phyloP scores from a whole-genome alignment of 2,888 invertebrate genomes.

The Agriopis aurantiaria region DNA sequence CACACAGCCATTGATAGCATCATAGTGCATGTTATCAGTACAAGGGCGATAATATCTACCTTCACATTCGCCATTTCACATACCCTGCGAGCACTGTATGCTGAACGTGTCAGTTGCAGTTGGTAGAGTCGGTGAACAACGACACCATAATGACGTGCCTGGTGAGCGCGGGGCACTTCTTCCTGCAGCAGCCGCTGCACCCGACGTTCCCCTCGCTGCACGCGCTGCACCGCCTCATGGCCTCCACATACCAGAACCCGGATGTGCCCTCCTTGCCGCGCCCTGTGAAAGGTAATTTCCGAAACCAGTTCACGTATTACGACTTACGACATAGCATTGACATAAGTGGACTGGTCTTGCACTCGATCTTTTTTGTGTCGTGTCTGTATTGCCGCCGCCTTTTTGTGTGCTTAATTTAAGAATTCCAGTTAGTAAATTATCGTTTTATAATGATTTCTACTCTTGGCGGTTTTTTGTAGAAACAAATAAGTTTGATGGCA shows the following conservation, averaged over 20 bases:
- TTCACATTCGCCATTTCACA: background rate
- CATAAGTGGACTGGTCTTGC: conserved; percentile 42
- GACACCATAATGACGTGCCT: conserved; percentile 96
- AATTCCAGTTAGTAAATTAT: conserved; percentile 15
- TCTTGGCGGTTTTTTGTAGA: background rate
- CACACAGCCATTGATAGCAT: background rate
- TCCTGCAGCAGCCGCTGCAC: conserved; percentile 98
- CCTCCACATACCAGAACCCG: conserved; percentile 91
- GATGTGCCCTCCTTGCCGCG: conserved; percentile 93
- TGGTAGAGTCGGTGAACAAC: conserved; percentile 96
- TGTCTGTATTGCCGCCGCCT: conserved; percentile 23
- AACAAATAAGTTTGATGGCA: background rate
- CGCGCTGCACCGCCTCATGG: conserved; percentile 93
- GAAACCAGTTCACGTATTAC: conserved; percentile 43
- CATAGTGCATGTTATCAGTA: background rate
- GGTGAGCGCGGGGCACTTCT: conserved; percentile 95
- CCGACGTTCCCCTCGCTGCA: conserved; percentile 95
- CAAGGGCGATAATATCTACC: background rate
- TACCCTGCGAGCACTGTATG: conserved; percentile 54
- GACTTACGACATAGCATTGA: conserved; percentile 44
- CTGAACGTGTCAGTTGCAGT: conserved; percentile 84
- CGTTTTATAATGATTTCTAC: conserved; percentile 2
- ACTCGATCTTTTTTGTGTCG: conserved; percentile 37
- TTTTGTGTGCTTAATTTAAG: conserved; percentile 23
- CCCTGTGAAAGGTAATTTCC: conserved; percentile 89